These are phyloP conservation scores for Melinaea marsaeus DNA, from an alignment of 2,888 invertebrate genomes.

Conservation along the genomic window DNA sequence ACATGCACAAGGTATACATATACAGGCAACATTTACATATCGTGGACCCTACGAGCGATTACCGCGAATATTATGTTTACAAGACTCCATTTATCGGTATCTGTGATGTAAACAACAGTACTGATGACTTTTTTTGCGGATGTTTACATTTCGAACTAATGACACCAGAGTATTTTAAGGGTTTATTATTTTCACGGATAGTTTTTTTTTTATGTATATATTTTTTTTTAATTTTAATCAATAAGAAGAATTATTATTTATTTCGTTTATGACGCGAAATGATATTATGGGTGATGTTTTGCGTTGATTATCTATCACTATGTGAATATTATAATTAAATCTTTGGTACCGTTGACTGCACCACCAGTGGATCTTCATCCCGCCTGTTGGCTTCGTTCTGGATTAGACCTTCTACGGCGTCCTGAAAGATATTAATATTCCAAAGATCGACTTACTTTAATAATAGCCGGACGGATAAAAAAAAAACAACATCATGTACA, in stretches of 20 bases:
- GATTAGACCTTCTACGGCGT: constrained; percentile 58
- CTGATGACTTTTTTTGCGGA: too few species aligned
- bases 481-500: constrained; percentile 7
- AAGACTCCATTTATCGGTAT: too few species aligned
- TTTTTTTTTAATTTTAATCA: neutral
- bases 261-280: constrained; percentile 1
- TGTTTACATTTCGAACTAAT: too few species aligned
- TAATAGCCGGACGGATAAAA: constrained; percentile 5
- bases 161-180: too few species aligned
- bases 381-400: constrained; percentile 60
- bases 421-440: constrained; percentile 69
- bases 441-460: constrained; percentile 46
- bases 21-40: constrained; percentile 19
- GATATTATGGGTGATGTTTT: constrained; percentile 3
- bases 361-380: constrained; percentile 53
- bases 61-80: too few species aligned
- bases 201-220: neutral
- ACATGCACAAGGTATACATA: constrained; percentile 39
- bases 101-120: too few species aligned
- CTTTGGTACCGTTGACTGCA: constrained; percentile 54
- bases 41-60: constrained; percentile 4
- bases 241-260: constrained; percentile 8
- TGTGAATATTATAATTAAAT: constrained; percentile 6
- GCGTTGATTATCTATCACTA: neutral
- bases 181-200: neutral